A percentile compares a stretch with the other conserved stretches of the same genome.
These are phyloP conservation scores for Pollachius pollachius DNA, from an alignment of 2,113 vertebrate genomes.

Conservation along the genomic window DNA sequence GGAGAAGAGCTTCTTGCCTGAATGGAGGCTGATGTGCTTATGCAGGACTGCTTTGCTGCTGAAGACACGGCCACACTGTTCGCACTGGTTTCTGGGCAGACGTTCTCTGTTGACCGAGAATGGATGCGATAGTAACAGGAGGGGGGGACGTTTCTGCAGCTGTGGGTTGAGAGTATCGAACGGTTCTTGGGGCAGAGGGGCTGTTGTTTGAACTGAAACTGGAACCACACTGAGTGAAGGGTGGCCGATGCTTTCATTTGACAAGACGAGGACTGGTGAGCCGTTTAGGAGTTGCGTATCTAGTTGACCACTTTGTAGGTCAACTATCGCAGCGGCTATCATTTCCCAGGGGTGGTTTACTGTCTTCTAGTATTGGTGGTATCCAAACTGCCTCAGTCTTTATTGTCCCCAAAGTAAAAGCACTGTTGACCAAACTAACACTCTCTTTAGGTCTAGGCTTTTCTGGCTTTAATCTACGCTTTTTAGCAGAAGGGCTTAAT, in stretches of 20 bases:
- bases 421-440: background rate
- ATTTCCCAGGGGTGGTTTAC: background rate
- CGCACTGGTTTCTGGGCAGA: conserved; percentile 65
- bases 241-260: too few species aligned
- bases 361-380: conserved; percentile 23
- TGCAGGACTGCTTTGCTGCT: conserved; percentile 61
- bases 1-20: conserved; percentile 51
- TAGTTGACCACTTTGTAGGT: too few species aligned
- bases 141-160: conserved; percentile 18
- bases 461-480: conserved; percentile 5
- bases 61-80: conserved; percentile 66
- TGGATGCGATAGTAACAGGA: conserved; percentile 55
- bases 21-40: conserved; percentile 67
- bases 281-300: too few species aligned
- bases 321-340: too few species aligned
- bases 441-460: background rate
- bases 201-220: too few species aligned
- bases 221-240: too few species aligned
- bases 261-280: too few species aligned
- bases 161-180: conserved; percentile 6
- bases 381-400: conserved; percentile 36
- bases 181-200: too few species aligned
- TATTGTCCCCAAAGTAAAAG: conserved; percentile 18
- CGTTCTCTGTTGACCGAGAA: conserved; percentile 48
- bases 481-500: background rate